A percentile compares a stretch with the other conserved stretches of the same genome.
Evolutionary conservation across 2,888 invertebrate species (phyloP).

Genomic region (Drepana falcataria): DNA sequence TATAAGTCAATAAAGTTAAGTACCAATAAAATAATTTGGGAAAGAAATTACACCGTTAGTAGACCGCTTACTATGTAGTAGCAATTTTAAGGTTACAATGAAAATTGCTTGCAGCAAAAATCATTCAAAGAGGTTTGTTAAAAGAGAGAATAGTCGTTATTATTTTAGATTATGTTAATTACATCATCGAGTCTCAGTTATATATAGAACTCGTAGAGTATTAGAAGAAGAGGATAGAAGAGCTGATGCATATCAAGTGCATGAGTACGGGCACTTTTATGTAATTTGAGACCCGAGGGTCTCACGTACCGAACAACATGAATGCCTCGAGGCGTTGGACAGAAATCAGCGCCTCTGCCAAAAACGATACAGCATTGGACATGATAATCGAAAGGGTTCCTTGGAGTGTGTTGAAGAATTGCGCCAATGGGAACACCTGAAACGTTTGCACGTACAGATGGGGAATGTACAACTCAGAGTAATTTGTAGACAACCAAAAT

Average conservation of each 20-base stretch:
- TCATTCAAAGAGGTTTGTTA: background rate
- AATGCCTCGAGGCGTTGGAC: slow-evolving; percentile 80
- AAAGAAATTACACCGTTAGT: background rate
- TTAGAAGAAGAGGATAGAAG: slow-evolving; percentile 8
- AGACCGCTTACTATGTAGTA: background rate
- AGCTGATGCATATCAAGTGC: slow-evolving; percentile 13
- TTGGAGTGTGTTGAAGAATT: slow-evolving; percentile 82
- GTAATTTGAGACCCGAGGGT: slow-evolving; percentile 22
- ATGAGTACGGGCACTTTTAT: slow-evolving; percentile 5
- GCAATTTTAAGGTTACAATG: background rate
- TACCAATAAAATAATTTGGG: too few species aligned
- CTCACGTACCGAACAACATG: slow-evolving; percentile 73
- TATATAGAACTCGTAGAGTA: slow-evolving; percentile 36
- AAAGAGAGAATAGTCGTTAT: background rate
- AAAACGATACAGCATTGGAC: slow-evolving; percentile 77
- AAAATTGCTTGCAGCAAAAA: background rate
- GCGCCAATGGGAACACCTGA: slow-evolving; percentile 80
- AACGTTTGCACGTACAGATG: slow-evolving; percentile 33
- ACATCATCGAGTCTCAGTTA: slow-evolving; percentile 34
- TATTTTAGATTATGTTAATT: slow-evolving; percentile 12
- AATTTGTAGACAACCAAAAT: too few species aligned
- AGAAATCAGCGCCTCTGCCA: slow-evolving; percentile 80
- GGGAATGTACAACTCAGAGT: background rate
- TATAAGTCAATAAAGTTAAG: too few species aligned
- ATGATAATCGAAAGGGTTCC: slow-evolving; percentile 80